Conservation (phyloP, 2,113 vertebrate genomes). For the Eurypyga helias region DNA sequence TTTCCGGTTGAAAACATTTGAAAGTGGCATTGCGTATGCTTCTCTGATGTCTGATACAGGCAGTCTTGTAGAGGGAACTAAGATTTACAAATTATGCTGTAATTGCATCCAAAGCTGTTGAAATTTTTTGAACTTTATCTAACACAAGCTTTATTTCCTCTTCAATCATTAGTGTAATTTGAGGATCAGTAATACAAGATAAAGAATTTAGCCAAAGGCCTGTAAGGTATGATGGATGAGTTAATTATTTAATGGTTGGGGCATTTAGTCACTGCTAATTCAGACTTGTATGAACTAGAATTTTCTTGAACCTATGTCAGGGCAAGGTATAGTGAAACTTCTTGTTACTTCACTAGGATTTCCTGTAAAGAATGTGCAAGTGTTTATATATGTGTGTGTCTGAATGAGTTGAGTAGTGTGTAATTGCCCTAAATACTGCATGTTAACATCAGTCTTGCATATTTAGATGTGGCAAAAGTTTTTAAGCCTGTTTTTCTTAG, state of each 20-base stretch:
- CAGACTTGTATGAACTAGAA: background rate
- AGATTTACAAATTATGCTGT: background rate
- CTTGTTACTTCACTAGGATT: background rate
- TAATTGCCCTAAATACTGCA: background rate
- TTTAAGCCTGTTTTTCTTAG: background rate
- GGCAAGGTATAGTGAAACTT: background rate
- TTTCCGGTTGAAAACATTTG: background rate
- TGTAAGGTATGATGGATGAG: background rate
- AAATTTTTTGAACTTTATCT: background rate
- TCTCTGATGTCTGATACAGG: background rate
- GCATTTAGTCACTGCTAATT: background rate
- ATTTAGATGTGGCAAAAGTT: background rate
- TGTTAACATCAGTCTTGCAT: background rate
- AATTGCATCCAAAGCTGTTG: background rate
- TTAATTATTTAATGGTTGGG: background rate
- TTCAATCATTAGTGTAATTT: background rate
- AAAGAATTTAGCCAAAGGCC: background rate
- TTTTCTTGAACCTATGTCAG: background rate
- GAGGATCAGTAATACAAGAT: background rate
- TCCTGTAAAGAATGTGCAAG: background rate
- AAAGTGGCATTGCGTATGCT: background rate
- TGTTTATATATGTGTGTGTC: background rate
- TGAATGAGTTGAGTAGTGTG: background rate
- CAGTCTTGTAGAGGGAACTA: background rate
- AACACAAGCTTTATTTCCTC: background rate